Percentiles rank a stretch among this genome's conserved stretches.
Conservation (phyloP, 2,888 invertebrate species). For the Eretmocerus hayati region DNA sequence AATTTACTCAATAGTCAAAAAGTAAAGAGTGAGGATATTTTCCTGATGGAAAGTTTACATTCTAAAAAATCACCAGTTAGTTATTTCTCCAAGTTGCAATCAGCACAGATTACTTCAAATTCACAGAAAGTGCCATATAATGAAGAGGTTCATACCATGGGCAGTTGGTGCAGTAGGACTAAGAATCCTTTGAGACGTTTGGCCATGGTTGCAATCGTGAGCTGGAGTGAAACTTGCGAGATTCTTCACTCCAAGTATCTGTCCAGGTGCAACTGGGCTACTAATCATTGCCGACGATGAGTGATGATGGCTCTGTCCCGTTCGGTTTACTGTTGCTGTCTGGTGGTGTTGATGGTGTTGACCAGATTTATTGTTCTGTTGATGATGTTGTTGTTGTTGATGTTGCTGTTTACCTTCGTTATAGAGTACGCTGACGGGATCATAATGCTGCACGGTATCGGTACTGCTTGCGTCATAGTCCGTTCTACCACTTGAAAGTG, state of each 20-base stretch:
- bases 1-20: too few species aligned
- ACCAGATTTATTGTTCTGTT: conserved; percentile 34
- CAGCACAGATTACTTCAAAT: too few species aligned
- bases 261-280: conserved; percentile 26
- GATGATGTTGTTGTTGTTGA: conserved; percentile 36
- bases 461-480: conserved; percentile 21
- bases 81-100: too few species aligned
- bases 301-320: conserved; percentile 10
- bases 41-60: too few species aligned
- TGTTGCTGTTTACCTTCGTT: conserved; percentile 28
- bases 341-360: conserved; percentile 22
- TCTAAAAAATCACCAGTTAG: too few species aligned
- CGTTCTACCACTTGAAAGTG: conserved; percentile 19
- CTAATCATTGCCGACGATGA: conserved; percentile 4
- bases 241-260: conserved; percentile 41
- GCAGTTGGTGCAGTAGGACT: conserved; percentile 16
- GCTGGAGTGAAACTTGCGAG: conserved; percentile 23
- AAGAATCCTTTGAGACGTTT: conserved; percentile 23
- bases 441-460: conserved; percentile 20
- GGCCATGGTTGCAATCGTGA: conserved; percentile 15
- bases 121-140: not conserved
- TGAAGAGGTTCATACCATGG: not conserved
- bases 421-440: conserved; percentile 27
- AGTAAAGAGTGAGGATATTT: too few species aligned
- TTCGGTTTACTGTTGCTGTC: conserved; percentile 17